A percentile compares a stretch with the other conserved stretches of the same genome.
Conservation (phyloP, 92 coral and sea anemone genomes). For the Palythoa grandis region DNA sequence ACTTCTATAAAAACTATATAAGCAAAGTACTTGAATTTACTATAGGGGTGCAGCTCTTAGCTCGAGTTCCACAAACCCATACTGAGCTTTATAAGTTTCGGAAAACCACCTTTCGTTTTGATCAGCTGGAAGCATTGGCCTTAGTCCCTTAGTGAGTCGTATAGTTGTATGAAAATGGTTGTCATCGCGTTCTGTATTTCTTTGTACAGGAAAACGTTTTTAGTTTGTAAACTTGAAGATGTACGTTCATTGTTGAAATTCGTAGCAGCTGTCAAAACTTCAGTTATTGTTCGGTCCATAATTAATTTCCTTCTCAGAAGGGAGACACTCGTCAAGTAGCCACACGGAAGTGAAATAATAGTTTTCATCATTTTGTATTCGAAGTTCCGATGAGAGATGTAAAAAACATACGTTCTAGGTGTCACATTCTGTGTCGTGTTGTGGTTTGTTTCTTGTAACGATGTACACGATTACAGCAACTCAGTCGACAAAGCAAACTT, state of each 20-base stretch:
- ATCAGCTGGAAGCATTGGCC: neutral
- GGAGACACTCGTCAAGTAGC: neutral
- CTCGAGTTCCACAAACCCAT: neutral
- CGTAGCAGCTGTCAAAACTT: neutral
- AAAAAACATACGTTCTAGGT: neutral
- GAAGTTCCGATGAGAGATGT: neutral
- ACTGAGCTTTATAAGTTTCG: neutral
- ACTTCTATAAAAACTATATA: neutral
- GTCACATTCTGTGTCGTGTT: neutral
- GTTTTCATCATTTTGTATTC: neutral
- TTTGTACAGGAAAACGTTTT: neutral
- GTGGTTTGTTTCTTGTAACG: neutral
- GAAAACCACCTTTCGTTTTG: neutral
- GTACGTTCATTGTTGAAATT: neutral
- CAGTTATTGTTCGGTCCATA: neutral
- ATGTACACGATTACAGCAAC: no score
- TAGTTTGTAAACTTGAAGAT: neutral
- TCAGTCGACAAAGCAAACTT: no score
- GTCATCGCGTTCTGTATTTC: neutral
- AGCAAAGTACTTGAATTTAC: neutral
- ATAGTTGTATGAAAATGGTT: neutral
- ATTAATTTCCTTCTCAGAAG: neutral
- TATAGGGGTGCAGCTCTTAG: neutral
- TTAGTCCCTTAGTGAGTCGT: neutral
- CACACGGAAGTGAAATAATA: slow-evolving; percentile 4